A percentile compares a stretch with the other conserved stretches of the same genome.
Conservation (phyloP, 2,888 invertebrate species). For the Halictus quadricinctus region DNA sequence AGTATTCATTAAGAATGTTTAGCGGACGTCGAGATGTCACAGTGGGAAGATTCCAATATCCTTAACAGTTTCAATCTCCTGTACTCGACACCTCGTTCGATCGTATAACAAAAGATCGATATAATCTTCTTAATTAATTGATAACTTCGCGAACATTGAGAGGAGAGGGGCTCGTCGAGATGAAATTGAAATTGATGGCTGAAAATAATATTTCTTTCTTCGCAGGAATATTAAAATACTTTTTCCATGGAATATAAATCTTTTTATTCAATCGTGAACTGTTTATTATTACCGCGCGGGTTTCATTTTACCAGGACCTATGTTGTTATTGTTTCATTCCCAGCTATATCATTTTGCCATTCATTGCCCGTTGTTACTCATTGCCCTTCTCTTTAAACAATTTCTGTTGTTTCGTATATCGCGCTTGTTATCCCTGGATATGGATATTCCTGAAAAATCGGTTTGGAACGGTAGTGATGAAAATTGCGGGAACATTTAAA, state of each 20-base stretch:
- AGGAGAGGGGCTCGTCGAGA: too few species aligned
- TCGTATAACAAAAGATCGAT: not conserved
- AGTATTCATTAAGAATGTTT: conserved; percentile 1
- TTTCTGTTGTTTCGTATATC: not conserved
- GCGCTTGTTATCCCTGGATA: not conserved
- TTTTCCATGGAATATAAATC: not conserved
- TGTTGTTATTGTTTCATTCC: not conserved
- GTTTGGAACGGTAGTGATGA: too few species aligned
- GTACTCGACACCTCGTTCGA: not conserved
- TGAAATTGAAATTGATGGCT: not conserved
- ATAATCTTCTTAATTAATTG: not conserved
- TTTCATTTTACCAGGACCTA: not conserved
- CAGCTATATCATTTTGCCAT: not conserved
- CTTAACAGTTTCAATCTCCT: not conserved
- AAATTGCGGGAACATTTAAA: not conserved
- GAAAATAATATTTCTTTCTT: not conserved
- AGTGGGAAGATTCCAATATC: not conserved
- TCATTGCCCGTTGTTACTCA: not conserved
- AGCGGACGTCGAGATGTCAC: not conserved
- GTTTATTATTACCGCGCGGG: not conserved
- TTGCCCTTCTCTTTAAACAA: not conserved
- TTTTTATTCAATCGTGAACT: not conserved
- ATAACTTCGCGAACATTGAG: not conserved
- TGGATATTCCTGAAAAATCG: not conserved
- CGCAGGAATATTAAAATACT: not conserved